These are phyloP conservation scores for Lycaon pictus DNA, from an alignment of 2,113 vertebrate species.

Conservation along the genomic window DNA sequence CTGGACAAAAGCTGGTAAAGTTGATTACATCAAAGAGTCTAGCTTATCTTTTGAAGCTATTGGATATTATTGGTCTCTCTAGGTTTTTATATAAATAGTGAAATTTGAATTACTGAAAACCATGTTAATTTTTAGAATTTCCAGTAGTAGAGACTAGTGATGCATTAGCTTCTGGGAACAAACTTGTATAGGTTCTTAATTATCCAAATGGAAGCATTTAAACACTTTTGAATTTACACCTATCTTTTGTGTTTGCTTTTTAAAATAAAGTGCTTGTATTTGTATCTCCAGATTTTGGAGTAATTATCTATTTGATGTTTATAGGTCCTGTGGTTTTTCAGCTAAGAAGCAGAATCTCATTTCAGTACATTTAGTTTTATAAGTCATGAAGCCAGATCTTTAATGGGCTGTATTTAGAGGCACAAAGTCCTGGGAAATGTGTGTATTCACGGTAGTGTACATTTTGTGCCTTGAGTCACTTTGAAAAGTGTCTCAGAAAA, in stretches of 20 bases:
- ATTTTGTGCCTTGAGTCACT: slow-evolving; percentile 78
- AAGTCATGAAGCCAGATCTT: slow-evolving; percentile 71
- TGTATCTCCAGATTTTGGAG: slow-evolving; percentile 86
- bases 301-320: slow-evolving; percentile 84
- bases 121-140: slow-evolving; percentile 80
- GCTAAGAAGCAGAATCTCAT: slow-evolving; percentile 82
- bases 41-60: slow-evolving; percentile 84
- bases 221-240: slow-evolving; percentile 81
- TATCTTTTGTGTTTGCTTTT: slow-evolving; percentile 85
- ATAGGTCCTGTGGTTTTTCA: slow-evolving; percentile 87
- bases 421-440: slow-evolving; percentile 50
- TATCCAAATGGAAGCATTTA: slow-evolving; percentile 83
- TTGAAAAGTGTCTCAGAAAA: slow-evolving; percentile 69
- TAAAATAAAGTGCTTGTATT: slow-evolving; percentile 86
- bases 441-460: slow-evolving; percentile 56
- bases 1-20: slow-evolving; percentile 70
- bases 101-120: slow-evolving; percentile 82
- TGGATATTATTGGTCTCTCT: slow-evolving; percentile 80
- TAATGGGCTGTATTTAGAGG: slow-evolving; percentile 62
- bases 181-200: slow-evolving; percentile 82
- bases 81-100: slow-evolving; percentile 82
- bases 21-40: slow-evolving; percentile 76
- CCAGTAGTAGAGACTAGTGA: slow-evolving; percentile 82
- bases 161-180: slow-evolving; percentile 81
- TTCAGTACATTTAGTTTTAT: slow-evolving; percentile 75